Conservation (phyloP, 2,888 invertebrate species). For the Cosmia pyralina region DNA sequence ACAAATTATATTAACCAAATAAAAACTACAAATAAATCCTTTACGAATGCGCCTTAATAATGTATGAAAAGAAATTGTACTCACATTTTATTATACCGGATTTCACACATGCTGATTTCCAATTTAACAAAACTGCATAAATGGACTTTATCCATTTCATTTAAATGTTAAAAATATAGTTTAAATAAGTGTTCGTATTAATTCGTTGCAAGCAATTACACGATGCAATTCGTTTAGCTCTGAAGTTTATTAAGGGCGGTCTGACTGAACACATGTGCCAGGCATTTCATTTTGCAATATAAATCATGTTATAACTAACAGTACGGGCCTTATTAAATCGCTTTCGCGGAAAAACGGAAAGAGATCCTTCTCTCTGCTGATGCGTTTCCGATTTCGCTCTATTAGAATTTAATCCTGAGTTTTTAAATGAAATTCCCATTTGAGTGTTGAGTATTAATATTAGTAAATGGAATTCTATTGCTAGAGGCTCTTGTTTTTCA, state of each 20-base stretch:
- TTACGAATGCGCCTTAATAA: constrained; percentile 2
- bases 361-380: constrained; percentile 58
- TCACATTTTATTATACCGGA: constrained; percentile 43
- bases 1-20: not conserved
- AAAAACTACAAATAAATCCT: constrained; percentile 21
- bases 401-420: constrained; percentile 62
- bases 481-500: constrained; percentile 9
- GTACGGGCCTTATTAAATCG: constrained; percentile 80
- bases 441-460: constrained; percentile 35
- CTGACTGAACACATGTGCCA: constrained; percentile 74
- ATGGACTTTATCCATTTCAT: constrained; percentile 49
- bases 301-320: constrained; percentile 80
- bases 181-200: constrained; percentile 65
- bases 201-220: constrained; percentile 69
- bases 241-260: constrained; percentile 78
- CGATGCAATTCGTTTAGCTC: constrained; percentile 70
- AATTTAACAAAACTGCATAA: constrained; percentile 53
- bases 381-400: constrained; percentile 68
- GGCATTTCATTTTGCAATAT: constrained; percentile 78
- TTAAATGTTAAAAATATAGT: constrained; percentile 58
- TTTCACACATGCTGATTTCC: constrained; percentile 55
- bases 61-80: constrained; percentile 26
- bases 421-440: constrained; percentile 55
- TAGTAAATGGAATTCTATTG: constrained; percentile 24
- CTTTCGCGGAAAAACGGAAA: constrained; percentile 71